These are phyloP conservation scores for Phainopepla nitens DNA, from an alignment of 2,113 vertebrate species.

Conservation along the genomic window DNA sequence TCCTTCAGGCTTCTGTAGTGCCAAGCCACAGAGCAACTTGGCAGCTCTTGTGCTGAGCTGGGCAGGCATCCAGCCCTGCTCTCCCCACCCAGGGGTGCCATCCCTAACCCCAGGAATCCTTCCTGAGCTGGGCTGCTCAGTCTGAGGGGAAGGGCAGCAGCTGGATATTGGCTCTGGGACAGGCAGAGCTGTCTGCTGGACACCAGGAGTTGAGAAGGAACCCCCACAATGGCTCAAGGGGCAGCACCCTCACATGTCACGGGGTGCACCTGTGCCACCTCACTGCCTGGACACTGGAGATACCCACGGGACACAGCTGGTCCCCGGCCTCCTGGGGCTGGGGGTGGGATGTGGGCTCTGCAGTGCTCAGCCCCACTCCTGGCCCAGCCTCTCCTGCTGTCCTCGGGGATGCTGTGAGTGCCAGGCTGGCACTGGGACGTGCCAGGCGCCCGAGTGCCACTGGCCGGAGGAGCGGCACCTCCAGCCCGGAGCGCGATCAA, in stretches of 20 bases:
- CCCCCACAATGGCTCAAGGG: accelerated
- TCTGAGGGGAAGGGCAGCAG: neutral
- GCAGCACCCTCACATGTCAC: accelerated
- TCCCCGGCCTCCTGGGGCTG: accelerated
- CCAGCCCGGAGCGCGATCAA: slow-evolving; percentile 63
- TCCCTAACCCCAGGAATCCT: neutral
- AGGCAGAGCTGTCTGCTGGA: neutral
- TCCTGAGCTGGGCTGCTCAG: neutral
- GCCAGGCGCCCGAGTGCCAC: neutral
- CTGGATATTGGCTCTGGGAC: neutral
- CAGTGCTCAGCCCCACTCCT: neutral
- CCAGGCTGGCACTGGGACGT: neutral
- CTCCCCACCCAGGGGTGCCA: neutral
- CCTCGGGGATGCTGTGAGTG: neutral
- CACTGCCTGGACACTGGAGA: neutral
- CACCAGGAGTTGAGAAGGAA: neutral
- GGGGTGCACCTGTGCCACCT: neutral
- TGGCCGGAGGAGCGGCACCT: slow-evolving; percentile 61
- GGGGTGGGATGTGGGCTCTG: neutral
- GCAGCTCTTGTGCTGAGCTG: slow-evolving; percentile 41
- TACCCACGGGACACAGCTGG: neutral
- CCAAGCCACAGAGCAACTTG: slow-evolving; percentile 23
- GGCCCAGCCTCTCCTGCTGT: neutral
- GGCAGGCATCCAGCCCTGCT: neutral
- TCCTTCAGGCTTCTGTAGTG: slow-evolving; percentile 33